Percentiles rank a stretch among this genome's conserved stretches.
phyloP scores from a whole-genome alignment of 64 coral and sea anemone species.

The Anthopleura sola region DNA sequence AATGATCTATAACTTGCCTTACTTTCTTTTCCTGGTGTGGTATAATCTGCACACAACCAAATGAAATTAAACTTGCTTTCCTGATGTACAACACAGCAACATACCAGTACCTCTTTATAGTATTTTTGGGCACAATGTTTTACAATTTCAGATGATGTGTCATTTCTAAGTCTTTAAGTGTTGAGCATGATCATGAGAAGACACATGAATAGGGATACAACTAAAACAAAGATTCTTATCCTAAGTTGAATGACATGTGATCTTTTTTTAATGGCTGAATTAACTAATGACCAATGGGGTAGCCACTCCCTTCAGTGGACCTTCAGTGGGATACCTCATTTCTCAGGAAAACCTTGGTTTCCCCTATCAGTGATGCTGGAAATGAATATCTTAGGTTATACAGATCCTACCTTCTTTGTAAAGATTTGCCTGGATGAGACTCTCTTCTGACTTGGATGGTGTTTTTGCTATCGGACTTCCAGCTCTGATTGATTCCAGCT shows the following conservation, averaged over 20 bases:
- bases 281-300: no score
- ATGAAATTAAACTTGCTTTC: conserved; percentile 59
- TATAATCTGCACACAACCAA: conserved; percentile 48
- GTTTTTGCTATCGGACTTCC: conserved; percentile 84
- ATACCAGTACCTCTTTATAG: no score
- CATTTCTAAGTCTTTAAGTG: no score
- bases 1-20: conserved; percentile 80
- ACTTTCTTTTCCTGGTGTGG: conserved; percentile 64
- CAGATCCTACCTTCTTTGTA: conserved; percentile 78
- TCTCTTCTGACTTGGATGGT: conserved; percentile 76
- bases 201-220: no score
- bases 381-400: neutral
- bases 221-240: no score
- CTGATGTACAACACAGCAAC: no score
- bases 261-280: no score
- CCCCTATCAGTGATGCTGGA: neutral
- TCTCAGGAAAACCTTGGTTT: no score
- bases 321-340: no score
- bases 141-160: neutral
- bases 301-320: no score
- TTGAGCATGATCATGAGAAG: no score
- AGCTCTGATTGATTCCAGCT: conserved; percentile 78
- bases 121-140: conserved; percentile 32
- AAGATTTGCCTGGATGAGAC: conserved; percentile 78
- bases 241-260: no score